Percentiles rank a stretch among this genome's conserved stretches.
These are phyloP conservation scores for Pachliopta kotzebuea DNA, from an alignment of 2,888 invertebrate species.

Conservation along the genomic window DNA sequence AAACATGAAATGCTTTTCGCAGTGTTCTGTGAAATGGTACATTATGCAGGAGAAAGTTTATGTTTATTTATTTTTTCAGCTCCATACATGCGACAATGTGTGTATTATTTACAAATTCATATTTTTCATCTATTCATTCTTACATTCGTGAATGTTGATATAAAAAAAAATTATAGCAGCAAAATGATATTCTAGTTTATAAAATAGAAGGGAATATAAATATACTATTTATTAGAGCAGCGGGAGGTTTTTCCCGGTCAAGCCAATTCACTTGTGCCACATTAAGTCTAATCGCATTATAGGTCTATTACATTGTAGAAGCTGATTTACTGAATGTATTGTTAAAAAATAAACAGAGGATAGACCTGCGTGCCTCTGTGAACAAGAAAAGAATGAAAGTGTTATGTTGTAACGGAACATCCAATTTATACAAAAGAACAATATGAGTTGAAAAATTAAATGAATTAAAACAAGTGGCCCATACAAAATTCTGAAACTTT, in stretches of 20 bases:
- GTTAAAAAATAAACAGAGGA: too few relatives aligned
- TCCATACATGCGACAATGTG: conserved; percentile 16
- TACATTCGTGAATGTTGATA: background rate
- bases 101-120: conserved; percentile 17
- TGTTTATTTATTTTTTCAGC: conserved; percentile 12
- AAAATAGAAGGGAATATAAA: background rate
- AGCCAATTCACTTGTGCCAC: conserved; percentile 1
- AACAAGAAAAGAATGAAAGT: too few relatives aligned
- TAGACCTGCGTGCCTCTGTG: too few relatives aligned
- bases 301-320: background rate
- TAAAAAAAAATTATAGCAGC: background rate
- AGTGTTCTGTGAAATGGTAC: conserved; percentile 22
- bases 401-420: too few relatives aligned
- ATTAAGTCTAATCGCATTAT: background rate
- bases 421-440: too few relatives aligned
- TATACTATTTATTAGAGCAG: background rate
- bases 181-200: background rate
- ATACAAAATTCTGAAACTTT: too few relatives aligned
- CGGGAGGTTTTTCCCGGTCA: conserved; percentile 1
- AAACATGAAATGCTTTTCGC: conserved; percentile 22
- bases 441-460: too few relatives aligned
- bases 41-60: conserved; percentile 25
- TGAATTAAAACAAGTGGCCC: too few relatives aligned
- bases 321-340: too few relatives aligned
- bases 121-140: conserved; percentile 14